phyloP scores from a whole-genome alignment of 2,888 invertebrate species.

The Thyatira batis region DNA sequence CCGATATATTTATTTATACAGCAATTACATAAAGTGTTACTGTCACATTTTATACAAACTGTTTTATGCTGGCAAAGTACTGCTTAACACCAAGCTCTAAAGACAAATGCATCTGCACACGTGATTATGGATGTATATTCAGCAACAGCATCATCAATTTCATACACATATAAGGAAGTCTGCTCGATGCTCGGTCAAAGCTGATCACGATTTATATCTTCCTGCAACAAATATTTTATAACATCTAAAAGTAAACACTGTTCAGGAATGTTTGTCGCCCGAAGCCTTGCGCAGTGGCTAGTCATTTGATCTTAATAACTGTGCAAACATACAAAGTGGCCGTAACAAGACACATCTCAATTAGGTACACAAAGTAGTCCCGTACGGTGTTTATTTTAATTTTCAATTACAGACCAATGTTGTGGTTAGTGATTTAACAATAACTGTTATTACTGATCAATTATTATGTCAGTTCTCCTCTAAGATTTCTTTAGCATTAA shows the following conservation, averaged over 20 bases:
- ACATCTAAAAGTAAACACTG: constrained; percentile 54
- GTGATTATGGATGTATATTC: neutral
- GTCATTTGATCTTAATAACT: constrained; percentile 63
- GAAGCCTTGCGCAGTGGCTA: constrained; percentile 27
- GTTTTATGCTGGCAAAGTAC: neutral
- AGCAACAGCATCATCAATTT: constrained; percentile 8
- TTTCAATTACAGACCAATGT: constrained; percentile 19
- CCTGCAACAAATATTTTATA: constrained; percentile 57
- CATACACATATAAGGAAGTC: constrained; percentile 43
- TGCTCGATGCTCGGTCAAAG: constrained; percentile 30
- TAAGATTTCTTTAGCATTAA: no score
- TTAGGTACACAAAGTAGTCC: constrained; percentile 37
- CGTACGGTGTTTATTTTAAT: constrained; percentile 26
- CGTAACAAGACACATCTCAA: constrained; percentile 48
- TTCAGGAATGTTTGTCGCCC: constrained; percentile 35
- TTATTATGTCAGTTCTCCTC: no score
- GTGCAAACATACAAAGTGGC: constrained; percentile 52
- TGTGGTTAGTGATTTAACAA: neutral
- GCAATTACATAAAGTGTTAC: neutral
- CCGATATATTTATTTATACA: neutral
- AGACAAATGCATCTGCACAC: neutral
- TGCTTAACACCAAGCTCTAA: neutral
- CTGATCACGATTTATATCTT: constrained; percentile 61
- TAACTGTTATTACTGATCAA: constrained; percentile 7
- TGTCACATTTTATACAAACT: neutral